Base-by-base conservation (phyloP, 2,113 vertebrate genomes). In the Dolichotis patagonum region DNA sequence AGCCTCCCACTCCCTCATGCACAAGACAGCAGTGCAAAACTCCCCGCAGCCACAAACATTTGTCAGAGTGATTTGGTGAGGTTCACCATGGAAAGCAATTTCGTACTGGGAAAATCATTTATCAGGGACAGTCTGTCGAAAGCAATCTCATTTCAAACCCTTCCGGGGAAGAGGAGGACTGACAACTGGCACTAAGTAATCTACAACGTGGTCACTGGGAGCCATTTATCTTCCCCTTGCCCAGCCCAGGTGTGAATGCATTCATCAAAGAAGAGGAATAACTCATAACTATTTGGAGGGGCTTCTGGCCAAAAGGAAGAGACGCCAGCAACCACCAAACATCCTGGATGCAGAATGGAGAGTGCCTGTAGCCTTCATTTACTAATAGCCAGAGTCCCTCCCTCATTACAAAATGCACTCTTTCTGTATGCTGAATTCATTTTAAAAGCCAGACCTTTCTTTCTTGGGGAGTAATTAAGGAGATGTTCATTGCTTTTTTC, bases 141-240 rank as follows among this genome's bases (percentile, higher is more conserved):
- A 98, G 96, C 93, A 97, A 97, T 95, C 98, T 87, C 17, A 85
- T 95, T 98, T 97, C 91, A 95, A 89, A 80, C 77, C 56, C 75
- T 92, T 30, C 84, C 41, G 77, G 60, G 86, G 92, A 63, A 96
- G 78, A 88, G 54, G 85, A 95, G 85, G 97, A 97, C 77, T 92
- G 86, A 71, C 60, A 98, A 89, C 80, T 92, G 95, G 94, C 80
- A 94, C 93, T 85, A 93, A 65, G 98, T 97, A 98, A 98, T 98
- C 92, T 96, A 95, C 97, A 96, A 69, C 38, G 81, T 20, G 94
- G 97, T 98, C 98, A 97, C 96, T 92, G 97, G 98, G 98, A 97
- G 97, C 97, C 98, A 97, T 98, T 98, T 96, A 94, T 97, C 97
- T 98, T 97, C 91, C 94, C 96, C n/a, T 32, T 52, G 19, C n/a